Evolutionary conservation across 2,888 invertebrate genomes (phyloP).

Genomic region (Panzeria rudis): DNA sequence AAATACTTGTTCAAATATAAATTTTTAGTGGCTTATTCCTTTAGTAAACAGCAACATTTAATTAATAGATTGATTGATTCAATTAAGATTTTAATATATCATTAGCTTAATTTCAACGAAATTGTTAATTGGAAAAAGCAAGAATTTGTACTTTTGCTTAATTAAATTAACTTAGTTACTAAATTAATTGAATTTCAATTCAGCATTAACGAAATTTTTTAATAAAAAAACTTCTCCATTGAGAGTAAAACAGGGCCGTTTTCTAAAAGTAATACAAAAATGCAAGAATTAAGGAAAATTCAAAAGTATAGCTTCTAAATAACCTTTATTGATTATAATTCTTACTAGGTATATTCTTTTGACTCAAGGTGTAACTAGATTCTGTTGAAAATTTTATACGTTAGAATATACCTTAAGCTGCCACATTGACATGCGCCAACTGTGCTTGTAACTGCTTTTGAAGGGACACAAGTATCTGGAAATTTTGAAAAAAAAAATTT

Average conservation of each 20-base stretch:
- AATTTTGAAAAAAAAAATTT: neutral
- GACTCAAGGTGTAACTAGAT: neutral
- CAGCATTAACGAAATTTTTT: no score
- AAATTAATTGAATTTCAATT: no score
- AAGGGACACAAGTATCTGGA: constrained; percentile 15
- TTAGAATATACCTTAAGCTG: constrained; percentile 29
- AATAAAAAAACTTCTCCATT: no score
- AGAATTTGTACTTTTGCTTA: neutral
- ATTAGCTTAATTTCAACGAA: no score
- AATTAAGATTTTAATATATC: neutral
- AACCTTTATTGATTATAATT: neutral
- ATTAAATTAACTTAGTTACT: no score
- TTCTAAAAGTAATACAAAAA: no score
- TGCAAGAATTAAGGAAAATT: neutral
- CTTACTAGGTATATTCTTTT: neutral
- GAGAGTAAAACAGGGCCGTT: no score
- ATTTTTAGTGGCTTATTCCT: no score
- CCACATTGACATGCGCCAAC: constrained; percentile 64
- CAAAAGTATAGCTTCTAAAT: no score
- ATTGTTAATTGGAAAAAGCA: neutral
- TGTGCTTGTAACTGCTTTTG: constrained; percentile 30
- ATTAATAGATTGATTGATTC: no score
- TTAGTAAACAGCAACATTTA: no score
- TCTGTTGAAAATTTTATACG: neutral
- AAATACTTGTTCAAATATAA: no score